Conservation (phyloP, 37 sponge, comb jelly and placozoan species). For the Chondrosia reniformis region DNA sequence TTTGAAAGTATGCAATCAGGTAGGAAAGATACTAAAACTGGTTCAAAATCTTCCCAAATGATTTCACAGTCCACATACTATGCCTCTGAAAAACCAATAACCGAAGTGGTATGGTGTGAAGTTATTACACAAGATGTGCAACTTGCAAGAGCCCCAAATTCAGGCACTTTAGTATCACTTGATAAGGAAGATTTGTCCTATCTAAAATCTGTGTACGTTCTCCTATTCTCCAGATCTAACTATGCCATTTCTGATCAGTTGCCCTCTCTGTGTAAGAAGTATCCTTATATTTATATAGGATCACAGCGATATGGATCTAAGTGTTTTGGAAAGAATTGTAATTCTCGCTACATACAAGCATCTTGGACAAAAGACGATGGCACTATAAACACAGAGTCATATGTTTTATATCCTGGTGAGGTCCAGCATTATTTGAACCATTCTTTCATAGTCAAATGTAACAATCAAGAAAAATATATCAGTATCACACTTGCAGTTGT, state of each 20-base stretch:
- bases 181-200: not conserved
- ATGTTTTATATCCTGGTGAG: not conserved
- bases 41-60: too few species aligned
- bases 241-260: not conserved
- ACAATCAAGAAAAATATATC: not conserved
- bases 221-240: not conserved
- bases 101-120: too few species aligned
- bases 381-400: not conserved
- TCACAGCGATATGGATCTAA: not conserved
- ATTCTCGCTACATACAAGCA: not conserved
- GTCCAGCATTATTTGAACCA: not conserved
- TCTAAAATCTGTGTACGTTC: not conserved
- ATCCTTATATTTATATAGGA: constrained; percentile 7
- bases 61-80: too few species aligned
- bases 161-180: not conserved
- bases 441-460: not conserved
- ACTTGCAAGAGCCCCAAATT: too few species aligned
- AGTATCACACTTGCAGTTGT: too few species aligned
- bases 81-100: too few species aligned
- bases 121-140: too few species aligned
- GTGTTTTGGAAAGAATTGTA: not conserved
- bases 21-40: too few species aligned
- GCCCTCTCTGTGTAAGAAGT: not conserved
- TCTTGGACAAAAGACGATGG: constrained; percentile 7
- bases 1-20: too few species aligned